Conservation (phyloP, 2,888 invertebrate genomes). For the Buathra laborator region DNA sequence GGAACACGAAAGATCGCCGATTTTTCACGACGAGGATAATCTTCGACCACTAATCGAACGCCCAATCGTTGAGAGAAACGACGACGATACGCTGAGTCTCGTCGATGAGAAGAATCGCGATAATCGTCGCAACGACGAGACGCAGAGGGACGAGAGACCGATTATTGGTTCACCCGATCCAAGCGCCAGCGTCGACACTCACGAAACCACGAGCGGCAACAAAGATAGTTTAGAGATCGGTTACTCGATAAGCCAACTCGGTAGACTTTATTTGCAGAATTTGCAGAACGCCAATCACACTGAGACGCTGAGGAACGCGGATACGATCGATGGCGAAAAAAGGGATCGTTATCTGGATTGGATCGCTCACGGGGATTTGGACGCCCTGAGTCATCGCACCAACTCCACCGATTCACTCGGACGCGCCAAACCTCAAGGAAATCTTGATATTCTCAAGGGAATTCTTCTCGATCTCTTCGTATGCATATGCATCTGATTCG, state of each 20-base stretch:
- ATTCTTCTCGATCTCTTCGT: constrained; percentile 81
- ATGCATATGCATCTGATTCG: constrained; percentile 80
- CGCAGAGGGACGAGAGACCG: constrained; percentile 8
- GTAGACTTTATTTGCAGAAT: constrained; percentile 76
- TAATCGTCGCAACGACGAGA: neutral
- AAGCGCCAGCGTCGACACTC: constrained; percentile 68
- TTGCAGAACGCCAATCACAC: constrained; percentile 69
- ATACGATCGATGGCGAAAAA: constrained; percentile 71
- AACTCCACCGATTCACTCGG: constrained; percentile 78
- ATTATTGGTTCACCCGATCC: constrained; percentile 24
- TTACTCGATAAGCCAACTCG: constrained; percentile 80
- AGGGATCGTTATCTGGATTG: constrained; percentile 76
- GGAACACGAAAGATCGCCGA: neutral
- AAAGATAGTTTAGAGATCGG: constrained; percentile 80
- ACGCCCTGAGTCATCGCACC: constrained; percentile 76
- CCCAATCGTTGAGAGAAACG: constrained; percentile 17
- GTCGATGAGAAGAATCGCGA: neutral
- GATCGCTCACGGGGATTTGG: constrained; percentile 76
- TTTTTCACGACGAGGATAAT: constrained; percentile 30
- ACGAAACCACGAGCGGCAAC: constrained; percentile 76
- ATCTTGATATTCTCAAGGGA: constrained; percentile 80
- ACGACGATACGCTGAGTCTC: constrained; percentile 44
- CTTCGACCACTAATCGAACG: constrained; percentile 5
- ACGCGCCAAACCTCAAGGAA: constrained; percentile 79
- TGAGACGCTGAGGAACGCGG: constrained; percentile 65